Base-by-base conservation (phyloP, 2,797 vertebrate genomes). In the Pseudochromis fuscus region DNA sequence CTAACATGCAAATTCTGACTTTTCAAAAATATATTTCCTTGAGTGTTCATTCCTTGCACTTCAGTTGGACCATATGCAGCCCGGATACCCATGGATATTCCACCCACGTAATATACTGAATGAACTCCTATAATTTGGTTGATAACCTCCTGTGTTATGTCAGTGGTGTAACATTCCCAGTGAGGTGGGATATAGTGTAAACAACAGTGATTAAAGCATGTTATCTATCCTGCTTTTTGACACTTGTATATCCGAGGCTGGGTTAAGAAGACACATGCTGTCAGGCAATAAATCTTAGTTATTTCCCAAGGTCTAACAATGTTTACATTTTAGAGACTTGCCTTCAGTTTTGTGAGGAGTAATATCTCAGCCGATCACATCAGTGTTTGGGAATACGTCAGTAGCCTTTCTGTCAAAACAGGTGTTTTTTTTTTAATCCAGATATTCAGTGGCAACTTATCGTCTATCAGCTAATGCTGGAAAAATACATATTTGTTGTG, bases 141-240 rank as follows among this genome's bases (percentile, higher is more conserved):
- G 85, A 89, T 88, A 87, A 89, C 85, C 88, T 82, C 68, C 53
- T 60, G 37, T 83, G 78, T 82, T 79, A 63, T 82, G 90, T 89
- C 83, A 87, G 74, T 75, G 67, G 83, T 84, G 28, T 78, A 86
- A 87, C 85, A 82, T 88, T 84, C 77, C 72, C 53, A 46, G 68
- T 62, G 70, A 87, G 73, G 71, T 68, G 56, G 60, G 72, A 80
- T 74, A 77, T 38, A 83, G 71, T 62, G 78, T 84, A 86, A 90
- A 90, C 89, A 90, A 76, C 75, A 81, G 85, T 86, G 88, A 89
- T 90, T 90, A 88, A 72, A 86, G 86, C 24, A 1, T 59, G 70
- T 87, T 87, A 88, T 92, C 87, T 81, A 38, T 8, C 45, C 80
- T 76, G 69, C 75, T 84, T 74, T 91, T 86, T 90, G 84, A 90